Base-by-base conservation (phyloP, 2,888 invertebrate genomes). In the Notodonta dromedarius region DNA sequence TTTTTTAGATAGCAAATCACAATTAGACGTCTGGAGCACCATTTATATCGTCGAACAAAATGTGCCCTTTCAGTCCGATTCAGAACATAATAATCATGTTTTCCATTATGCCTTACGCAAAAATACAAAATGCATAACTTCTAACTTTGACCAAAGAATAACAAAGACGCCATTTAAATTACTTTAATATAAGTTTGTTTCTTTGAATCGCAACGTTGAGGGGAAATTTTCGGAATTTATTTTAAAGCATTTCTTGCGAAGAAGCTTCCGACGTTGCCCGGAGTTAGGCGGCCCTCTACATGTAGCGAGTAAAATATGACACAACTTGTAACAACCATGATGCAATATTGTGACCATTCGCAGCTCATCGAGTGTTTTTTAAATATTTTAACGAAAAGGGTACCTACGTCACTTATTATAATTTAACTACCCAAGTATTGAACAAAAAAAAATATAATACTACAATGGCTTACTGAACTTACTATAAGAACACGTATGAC, bases 161-260 rank as follows among this genome's bases (percentile, higher is more conserved):
- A 88, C 87, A 88, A 88, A 88, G 88, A 84, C 80, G 84, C 84
- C 78, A 87, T 88, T 89, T 86, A 87, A 89, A 89, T 88, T 89
- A 85, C 87, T 89, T 88, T 87, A 87, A 85, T 87, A 87, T 83
- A 88, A 89, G 82, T 89, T 87, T 89, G 86, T 89, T 89, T 88
- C 87, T 87, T 85, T 84, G 86, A 88, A 87, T 88, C 82, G 84
- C 84, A 80, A 87, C 82, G 85, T 83, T 82, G 83, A 82, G 82
- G 83, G 87, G 85, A 85, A 86, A 90, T 89, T 88, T 90, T 89
- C 77, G 89, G 90, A 90, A 93, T 92, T 86, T 84, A 84, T 85
- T 88, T 85, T 86, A 87, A 87, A 89, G 84, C 85, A 87, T 89
- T 90, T 88, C 87, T 87, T 83, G 83, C 77, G 80, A 81, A 85